A percentile compares a stretch with the other conserved stretches of the same genome.
Evolutionary conservation across 2,888 invertebrate species (phyloP).

Genomic region (Teinopalpus imperialis): DNA sequence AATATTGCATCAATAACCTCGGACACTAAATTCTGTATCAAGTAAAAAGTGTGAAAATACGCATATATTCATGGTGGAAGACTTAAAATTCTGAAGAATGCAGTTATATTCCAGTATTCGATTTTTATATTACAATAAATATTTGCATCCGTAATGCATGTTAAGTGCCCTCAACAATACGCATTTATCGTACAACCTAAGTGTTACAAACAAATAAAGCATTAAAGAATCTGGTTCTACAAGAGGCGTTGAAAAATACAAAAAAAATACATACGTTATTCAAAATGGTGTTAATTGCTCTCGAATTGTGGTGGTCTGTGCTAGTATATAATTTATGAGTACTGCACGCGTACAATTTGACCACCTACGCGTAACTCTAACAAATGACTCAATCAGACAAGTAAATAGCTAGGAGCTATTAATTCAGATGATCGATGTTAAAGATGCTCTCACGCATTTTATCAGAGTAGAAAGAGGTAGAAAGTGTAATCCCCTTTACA

Average conservation of each 20-base stretch:
- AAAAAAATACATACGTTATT: background rate
- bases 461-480: no score
- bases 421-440: no score
- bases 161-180: background rate
- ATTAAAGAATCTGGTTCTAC: constrained; percentile 12
- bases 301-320: constrained; percentile 8
- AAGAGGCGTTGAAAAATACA: background rate
- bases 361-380: constrained; percentile 5
- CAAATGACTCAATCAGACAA: no score
- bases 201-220: background rate
- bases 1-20: no score
- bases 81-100: no score
- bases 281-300: constrained; percentile 11
- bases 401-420: no score
- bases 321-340: constrained; percentile 11
- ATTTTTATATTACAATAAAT: constrained; percentile 11
- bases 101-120: constrained; percentile 14
- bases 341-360: background rate
- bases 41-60: no score
- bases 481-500: no score
- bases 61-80: no score
- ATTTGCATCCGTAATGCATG: constrained; percentile 6
- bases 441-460: no score
- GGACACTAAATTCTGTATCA: no score
- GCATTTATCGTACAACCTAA: background rate